phyloP scores from a whole-genome alignment of 2,113 vertebrate species.

The Calonectris borealis region DNA sequence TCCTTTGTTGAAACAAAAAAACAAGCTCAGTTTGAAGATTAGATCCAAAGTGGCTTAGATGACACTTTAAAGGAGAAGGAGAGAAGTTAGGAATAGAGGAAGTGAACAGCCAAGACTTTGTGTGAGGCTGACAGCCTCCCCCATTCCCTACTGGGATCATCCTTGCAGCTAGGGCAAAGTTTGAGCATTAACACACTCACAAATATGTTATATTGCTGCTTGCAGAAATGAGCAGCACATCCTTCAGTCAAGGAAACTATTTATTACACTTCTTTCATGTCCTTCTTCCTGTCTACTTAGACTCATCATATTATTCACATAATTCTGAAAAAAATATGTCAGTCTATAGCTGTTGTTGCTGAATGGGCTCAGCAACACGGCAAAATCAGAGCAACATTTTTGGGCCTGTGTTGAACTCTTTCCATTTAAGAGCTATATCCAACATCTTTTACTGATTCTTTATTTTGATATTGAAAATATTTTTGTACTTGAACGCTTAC shows the following conservation, averaged over 20 bases:
- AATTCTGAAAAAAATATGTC: not conserved
- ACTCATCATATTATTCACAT: not conserved
- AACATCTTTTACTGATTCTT: not conserved
- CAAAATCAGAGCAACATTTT: not conserved
- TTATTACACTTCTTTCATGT: not conserved
- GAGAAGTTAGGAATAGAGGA: not conserved
- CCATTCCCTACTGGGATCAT: not conserved
- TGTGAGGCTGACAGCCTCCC: not conserved
- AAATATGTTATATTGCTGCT: not conserved
- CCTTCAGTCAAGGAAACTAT: not conserved
- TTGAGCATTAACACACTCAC: not conserved
- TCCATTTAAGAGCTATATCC: not conserved
- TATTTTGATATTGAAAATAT: not conserved
- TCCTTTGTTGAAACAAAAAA: not conserved
- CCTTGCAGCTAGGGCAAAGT: fast-evolving
- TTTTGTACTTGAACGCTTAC: not conserved
- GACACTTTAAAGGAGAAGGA: not conserved
- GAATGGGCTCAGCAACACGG: fast-evolving
- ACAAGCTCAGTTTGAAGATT: not conserved
- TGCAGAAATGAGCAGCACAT: not conserved
- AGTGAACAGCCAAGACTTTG: not conserved
- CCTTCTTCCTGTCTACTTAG: not conserved
- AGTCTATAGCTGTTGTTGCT: not conserved
- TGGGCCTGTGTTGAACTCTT: not conserved
- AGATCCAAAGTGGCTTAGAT: not conserved